Evolutionary conservation across 1,140 invertebrate genomes (phyloP).

Genomic region (Schmidtea mediterranea): DNA sequence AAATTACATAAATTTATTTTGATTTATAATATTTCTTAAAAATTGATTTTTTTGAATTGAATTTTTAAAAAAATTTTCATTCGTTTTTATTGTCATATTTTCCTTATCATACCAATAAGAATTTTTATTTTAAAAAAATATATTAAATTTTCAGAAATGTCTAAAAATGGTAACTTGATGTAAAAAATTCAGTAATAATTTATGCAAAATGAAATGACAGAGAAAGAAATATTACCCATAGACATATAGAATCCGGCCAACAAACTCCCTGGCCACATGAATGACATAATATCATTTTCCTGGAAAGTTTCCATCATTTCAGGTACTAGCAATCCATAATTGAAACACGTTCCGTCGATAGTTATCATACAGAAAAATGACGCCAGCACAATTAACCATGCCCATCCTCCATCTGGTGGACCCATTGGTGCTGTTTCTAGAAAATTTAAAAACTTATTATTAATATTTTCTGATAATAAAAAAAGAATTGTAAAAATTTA

Average conservation of each 20-base stretch:
- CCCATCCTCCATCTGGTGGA: conserved; percentile 40
- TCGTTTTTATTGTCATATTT: no score
- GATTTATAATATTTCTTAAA: no score
- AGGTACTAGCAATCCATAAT: conserved; percentile 46
- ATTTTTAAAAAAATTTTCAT: no score
- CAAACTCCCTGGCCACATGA: conserved; percentile 28
- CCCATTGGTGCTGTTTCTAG: background rate
- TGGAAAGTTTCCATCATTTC: conserved; percentile 52
- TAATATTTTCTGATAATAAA: no score
- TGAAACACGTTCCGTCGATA: conserved; percentile 35
- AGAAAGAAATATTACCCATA: conserved; percentile 14
- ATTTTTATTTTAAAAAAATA: background rate
- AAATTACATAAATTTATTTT: no score
- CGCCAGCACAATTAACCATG: conserved; percentile 57
- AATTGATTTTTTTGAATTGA: no score
- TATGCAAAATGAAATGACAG: no score
- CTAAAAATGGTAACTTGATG: no score
- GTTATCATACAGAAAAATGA: conserved; percentile 48
- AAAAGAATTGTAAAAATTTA: no score
- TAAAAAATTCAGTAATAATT: no score
- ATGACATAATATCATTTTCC: conserved; percentile 48
- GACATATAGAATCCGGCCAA: background rate
- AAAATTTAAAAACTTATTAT: no score
- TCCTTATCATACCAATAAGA: conserved; percentile 28
- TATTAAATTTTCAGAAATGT: no score